A percentile compares a stretch with the other conserved stretches of the same genome.
These are phyloP conservation scores for Phataginus tetradactyla DNA, from an alignment of 2,797 vertebrate genomes.

Conservation along the genomic window DNA sequence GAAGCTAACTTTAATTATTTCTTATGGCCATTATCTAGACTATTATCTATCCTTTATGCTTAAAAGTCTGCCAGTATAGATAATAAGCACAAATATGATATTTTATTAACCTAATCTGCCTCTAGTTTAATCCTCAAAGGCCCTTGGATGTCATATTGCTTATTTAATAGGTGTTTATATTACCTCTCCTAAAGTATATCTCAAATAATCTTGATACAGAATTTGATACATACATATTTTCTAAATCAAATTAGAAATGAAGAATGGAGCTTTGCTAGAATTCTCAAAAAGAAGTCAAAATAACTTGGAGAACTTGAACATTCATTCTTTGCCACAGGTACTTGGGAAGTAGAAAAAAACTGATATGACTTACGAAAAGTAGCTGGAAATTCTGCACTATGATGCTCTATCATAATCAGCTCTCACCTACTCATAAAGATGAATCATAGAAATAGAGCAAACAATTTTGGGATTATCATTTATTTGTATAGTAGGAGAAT, in stretches of 20 bases:
- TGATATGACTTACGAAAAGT: background rate
- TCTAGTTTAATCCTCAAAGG: background rate
- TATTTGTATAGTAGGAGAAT: background rate
- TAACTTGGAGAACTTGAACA: background rate
- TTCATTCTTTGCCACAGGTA: background rate
- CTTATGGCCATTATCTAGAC: background rate
- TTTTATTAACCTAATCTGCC: background rate
- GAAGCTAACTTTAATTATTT: background rate
- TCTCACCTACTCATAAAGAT: background rate
- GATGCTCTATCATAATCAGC: background rate
- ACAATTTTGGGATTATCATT: background rate
- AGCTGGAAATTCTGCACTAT: background rate
- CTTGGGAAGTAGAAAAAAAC: background rate
- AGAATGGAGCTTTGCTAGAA: background rate
- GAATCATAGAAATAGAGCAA: background rate
- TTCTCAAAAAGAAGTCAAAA: conserved; percentile 34
- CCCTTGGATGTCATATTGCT: background rate
- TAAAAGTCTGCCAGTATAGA: background rate
- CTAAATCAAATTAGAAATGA: background rate
- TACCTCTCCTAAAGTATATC: background rate
- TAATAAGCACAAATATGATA: background rate
- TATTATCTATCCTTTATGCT: background rate
- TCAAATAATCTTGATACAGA: background rate
- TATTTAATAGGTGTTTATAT: background rate
- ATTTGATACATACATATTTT: background rate